Base-by-base conservation (phyloP, 1,140 invertebrate species). In the Pseudomyrmex flavicornis region DNA sequence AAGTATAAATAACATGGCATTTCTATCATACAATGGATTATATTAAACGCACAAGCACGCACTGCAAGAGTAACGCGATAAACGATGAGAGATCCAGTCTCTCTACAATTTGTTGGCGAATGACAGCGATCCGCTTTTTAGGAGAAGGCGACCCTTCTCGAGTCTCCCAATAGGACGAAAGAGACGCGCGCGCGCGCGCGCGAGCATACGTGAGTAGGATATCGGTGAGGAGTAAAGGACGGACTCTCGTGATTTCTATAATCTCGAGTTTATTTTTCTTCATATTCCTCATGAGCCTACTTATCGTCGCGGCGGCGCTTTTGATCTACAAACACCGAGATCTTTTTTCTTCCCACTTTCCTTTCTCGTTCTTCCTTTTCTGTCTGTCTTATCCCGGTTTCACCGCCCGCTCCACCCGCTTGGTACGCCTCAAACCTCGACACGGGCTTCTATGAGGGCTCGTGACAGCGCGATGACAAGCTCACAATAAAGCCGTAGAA, bases 391-490 rank as follows among this genome's bases (percentile, higher is more conserved):
- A 50, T 59, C 2, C 46, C 70, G 70, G 62, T 89, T 83, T 84
- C 44, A 66, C 65, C 83, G 70, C 44, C 86, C 85, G 83, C 83
- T 77, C 62, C 79, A 66, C 66, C 54, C 15, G 56, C 20, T 35
- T 56, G 44, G 20, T 80, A 80, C 75, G 35, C 87, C 86, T 68
- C 84, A 82, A 89, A 75, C 80, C 63, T 80, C 89, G 62, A 69
- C 76, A 77, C 83, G 61, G 44, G 35, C 35, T 84, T 89, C 90
- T 90, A 65, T 85, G 72, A 83, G 54, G 63, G 48, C 15, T 59
- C 74, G 1, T 87, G 92, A 93, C 88, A 90, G 88, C 75, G 79
- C 91, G 92, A 93, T 94, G 93, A 94, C 92, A 89, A 80, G 69
- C 72, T 66, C 85, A 94, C 93, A 94, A 94, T 93, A 82, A 91